phyloP scores from a whole-genome alignment of 2,113 vertebrate genomes.

The Sitta europaea region DNA sequence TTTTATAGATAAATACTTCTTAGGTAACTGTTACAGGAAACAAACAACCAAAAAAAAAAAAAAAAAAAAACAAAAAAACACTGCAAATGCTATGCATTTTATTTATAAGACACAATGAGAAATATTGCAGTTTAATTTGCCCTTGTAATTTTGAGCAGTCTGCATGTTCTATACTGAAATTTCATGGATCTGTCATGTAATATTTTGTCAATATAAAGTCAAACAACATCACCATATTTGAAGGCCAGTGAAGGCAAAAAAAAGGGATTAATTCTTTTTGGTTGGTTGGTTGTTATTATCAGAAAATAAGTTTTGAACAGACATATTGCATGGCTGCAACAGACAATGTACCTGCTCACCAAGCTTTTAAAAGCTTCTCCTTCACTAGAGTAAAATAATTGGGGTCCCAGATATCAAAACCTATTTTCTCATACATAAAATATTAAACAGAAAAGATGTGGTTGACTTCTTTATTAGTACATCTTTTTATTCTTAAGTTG shows the following conservation, averaged over 20 bases:
- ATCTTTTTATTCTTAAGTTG: neutral
- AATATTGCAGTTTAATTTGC: neutral
- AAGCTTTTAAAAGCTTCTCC: neutral
- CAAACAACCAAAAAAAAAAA: neutral
- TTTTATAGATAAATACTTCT: neutral
- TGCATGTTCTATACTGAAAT: neutral
- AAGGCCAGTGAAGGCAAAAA: neutral
- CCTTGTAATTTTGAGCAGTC: neutral
- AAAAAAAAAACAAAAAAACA: no score
- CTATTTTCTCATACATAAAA: neutral
- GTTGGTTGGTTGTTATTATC: neutral
- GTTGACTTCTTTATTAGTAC: neutral
- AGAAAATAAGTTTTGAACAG: neutral
- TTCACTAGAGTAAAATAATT: neutral
- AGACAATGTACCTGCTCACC: neutral
- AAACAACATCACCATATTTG: neutral
- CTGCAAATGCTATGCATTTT: neutral
- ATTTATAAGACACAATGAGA: neutral
- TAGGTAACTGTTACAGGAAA: neutral
- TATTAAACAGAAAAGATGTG: neutral
- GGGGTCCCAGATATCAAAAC: neutral
- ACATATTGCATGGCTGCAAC: neutral
- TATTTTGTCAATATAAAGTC: neutral
- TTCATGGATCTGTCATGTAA: accelerated
- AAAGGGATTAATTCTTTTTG: neutral